phyloP scores from a whole-genome alignment of 2,113 vertebrate species.

The Phrynosoma blainvillii region DNA sequence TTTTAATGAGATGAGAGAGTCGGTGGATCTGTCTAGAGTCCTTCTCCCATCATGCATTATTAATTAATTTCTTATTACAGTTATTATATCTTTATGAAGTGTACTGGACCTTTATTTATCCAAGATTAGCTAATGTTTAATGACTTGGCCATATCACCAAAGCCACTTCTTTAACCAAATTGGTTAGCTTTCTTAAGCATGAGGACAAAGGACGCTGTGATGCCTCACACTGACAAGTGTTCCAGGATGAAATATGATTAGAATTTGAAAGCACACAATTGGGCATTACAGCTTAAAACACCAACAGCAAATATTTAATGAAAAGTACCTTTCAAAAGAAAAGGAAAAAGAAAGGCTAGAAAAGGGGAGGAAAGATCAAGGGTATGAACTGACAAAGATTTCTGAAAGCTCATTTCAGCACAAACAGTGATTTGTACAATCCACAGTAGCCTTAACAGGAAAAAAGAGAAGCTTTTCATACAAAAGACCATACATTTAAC shows the following conservation, averaged over 20 bases:
- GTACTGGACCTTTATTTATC: constrained; percentile 65
- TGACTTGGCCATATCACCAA: constrained; percentile 55
- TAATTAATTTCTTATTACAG: constrained; percentile 70
- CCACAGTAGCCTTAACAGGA: not conserved
- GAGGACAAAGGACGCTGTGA: constrained; percentile 20
- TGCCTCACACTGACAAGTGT: constrained; percentile 8
- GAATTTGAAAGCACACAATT: constrained; percentile 48
- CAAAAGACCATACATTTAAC: constrained; percentile 13
- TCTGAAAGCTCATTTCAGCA: not conserved
- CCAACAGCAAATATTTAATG: constrained; percentile 22
- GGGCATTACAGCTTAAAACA: not conserved
- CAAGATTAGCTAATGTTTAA: constrained; percentile 60
- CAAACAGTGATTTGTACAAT: constrained; percentile 34
- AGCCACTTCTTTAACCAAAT: constrained; percentile 36
- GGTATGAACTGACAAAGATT: constrained; percentile 10
- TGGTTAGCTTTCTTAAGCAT: constrained; percentile 30
- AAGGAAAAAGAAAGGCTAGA: not conserved
- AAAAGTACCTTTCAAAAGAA: not conserved
- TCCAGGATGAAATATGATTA: not conserved
- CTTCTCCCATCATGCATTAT: constrained; percentile 65
- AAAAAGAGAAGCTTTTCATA: not conserved
- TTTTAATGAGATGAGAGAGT: constrained; percentile 60
- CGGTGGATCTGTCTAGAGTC: constrained; percentile 27
- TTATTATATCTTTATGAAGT: constrained; percentile 68
- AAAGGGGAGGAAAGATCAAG: not conserved